These are phyloP conservation scores for Terebella lapidaria DNA, from an alignment of 2,888 invertebrate genomes.

Conservation along the genomic window DNA sequence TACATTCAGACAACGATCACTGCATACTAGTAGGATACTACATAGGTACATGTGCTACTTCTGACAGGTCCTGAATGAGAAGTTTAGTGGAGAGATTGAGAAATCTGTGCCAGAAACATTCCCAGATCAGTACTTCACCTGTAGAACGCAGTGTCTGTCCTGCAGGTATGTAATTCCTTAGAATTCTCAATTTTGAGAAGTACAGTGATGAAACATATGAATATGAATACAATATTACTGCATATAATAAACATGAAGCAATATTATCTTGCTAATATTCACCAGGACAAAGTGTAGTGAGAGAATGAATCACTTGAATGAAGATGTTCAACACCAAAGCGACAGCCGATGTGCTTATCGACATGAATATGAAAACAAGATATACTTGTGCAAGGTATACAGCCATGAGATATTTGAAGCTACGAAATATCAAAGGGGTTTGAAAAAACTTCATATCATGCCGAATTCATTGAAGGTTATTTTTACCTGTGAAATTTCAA, in stretches of 20 bases:
- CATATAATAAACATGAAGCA: too few species aligned
- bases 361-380: conserved; percentile 66
- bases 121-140: conserved; percentile 76
- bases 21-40: too few species aligned
- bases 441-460: too few species aligned
- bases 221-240: background rate
- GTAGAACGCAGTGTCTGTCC: conserved; percentile 66
- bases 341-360: conserved; percentile 60
- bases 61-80: conserved; percentile 69
- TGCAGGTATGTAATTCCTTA: conserved; percentile 58
- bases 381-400: conserved; percentile 51
- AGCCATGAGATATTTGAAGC: too few species aligned
- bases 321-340: conserved; percentile 42
- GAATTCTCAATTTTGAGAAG: background rate
- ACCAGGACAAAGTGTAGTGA: conserved; percentile 35
- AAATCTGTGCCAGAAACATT: conserved; percentile 63
- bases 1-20: too few species aligned
- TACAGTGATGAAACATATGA: background rate
- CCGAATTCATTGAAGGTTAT: too few species aligned
- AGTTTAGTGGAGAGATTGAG: conserved; percentile 67
- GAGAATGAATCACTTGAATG: conserved; percentile 52
- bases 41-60: too few species aligned
- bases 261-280: background rate
- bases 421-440: too few species aligned
- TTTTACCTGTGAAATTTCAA: too few species aligned